phyloP scores from a whole-genome alignment of 2,113 vertebrate species.

The Gnathonemus echidnorhynchus region DNA sequence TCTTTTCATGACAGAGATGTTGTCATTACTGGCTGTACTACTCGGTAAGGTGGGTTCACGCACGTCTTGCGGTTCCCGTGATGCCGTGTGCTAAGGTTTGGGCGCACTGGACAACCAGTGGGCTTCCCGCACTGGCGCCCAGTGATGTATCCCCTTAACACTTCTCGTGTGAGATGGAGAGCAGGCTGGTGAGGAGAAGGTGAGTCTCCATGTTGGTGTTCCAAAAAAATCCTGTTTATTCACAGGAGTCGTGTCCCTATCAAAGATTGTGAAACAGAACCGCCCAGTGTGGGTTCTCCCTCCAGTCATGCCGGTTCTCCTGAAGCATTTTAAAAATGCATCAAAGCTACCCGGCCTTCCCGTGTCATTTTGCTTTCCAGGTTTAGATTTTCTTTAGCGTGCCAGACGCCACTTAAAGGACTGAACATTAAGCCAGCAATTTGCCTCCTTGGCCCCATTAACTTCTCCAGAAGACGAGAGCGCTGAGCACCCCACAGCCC shows the following conservation, averaged over 20 bases:
- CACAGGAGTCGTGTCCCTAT: neutral
- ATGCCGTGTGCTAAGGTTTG: neutral
- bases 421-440: constrained; percentile 4
- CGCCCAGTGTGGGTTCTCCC: neutral
- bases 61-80: neutral
- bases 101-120: neutral
- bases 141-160: neutral
- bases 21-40: neutral
- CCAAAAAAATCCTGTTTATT: neutral
- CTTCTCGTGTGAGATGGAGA: neutral
- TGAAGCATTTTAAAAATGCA: neutral
- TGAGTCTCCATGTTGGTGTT: neutral
- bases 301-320: neutral
- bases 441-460: constrained; percentile 12
- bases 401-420: neutral
- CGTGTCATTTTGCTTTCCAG: neutral
- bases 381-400: neutral
- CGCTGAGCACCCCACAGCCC: neutral
- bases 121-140: neutral
- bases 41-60: neutral
- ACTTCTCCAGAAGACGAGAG: neutral
- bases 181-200: neutral
- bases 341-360: neutral
- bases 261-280: neutral
- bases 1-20: neutral